Evolutionary conservation across 1,140 invertebrate genomes (phyloP).

Genomic region (Apis cerana): DNA sequence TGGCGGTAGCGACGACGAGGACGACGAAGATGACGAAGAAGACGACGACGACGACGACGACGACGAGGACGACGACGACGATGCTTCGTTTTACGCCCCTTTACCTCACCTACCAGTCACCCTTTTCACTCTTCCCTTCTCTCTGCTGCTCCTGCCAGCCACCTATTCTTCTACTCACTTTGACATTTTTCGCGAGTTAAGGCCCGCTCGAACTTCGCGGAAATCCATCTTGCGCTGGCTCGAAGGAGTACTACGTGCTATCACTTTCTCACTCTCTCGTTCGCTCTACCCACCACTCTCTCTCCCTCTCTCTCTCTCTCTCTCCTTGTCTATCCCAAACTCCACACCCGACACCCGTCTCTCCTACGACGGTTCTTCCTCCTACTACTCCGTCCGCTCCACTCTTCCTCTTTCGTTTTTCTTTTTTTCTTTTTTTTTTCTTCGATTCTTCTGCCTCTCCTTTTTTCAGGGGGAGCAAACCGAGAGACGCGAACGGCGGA

Average conservation of each 20-base stretch:
- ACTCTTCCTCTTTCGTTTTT: slow-evolving; percentile 33
- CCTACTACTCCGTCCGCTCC: slow-evolving; percentile 28
- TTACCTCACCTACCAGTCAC: slow-evolving; percentile 37
- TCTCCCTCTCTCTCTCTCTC: slow-evolving; percentile 27
- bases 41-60: background rate
- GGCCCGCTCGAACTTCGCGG: slow-evolving; percentile 67
- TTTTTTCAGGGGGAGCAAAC: slow-evolving; percentile 61
- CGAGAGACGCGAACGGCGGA: slow-evolving; percentile 59
- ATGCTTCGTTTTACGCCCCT: slow-evolving; percentile 47
- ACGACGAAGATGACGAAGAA: background rate
- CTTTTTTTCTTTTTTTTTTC: slow-evolving; percentile 50
- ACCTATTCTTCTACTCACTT: slow-evolving; percentile 69
- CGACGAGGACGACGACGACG: background rate
- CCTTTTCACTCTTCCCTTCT: slow-evolving; percentile 13
- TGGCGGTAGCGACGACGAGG: background rate
- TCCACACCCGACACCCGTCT: background rate
- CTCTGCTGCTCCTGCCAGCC: background rate
- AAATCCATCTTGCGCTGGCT: slow-evolving; percentile 69
- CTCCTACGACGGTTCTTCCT: slow-evolving; percentile 23
- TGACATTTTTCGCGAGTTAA: slow-evolving; percentile 74
- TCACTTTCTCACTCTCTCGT: slow-evolving; percentile 39
- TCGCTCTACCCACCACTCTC: slow-evolving; percentile 15
- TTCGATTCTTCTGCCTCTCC: slow-evolving; percentile 66
- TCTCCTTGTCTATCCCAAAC: background rate
- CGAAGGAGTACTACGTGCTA: slow-evolving; percentile 34